Base-by-base conservation (phyloP, 1,140 invertebrate genomes). In the Conus betulinus region DNA sequence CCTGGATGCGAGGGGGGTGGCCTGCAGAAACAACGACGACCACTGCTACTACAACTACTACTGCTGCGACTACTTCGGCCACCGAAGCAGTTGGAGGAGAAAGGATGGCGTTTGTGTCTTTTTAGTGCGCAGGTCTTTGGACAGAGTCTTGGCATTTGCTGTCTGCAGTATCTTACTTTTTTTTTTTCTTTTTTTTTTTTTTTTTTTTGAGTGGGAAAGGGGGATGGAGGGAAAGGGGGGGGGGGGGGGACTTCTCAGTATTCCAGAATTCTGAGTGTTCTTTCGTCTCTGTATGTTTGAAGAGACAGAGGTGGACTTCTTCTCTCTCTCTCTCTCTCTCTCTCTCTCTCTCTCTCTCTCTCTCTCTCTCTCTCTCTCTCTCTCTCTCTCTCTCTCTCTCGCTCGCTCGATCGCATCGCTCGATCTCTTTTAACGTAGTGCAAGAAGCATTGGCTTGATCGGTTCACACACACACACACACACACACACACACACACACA, bases 321-420 rank as follows among this genome's bases (percentile, higher is more conserved):
- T 13, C 71, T 74, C 71, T 74, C 71, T 74, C 71, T 74, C 71
- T 74, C 71, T 20, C 71, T 74, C 71, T 74, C 71, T 74, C 71
- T 74, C 71, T 74, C 71, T 13, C 20, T 13, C 71, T 74, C 71
- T 74, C 71, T 74, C 71, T 74, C 71, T 74, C 71, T 10, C 71
- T 74, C 71, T 74, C 71, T 74, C 71, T 74, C 71, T 74, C 71
- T 74, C 71, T 74, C 71, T 74, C 71, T 74, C 71, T 74, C 67
- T 74, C 67, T 74, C 67, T 74, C 67, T 74, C 67, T 74, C 7
- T 74, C 67, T 74, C 67, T 74, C 67, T 74, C 20, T 74, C 67
- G 5, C 67, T 74, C 20, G 7, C 67, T 78, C 76, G 3, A 8
- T 78, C 25, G 10, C 6, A 39, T 13, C 67, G 7, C 15, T 20